Evolutionary conservation across 2,888 invertebrate species (phyloP).

Genomic region (Actias luna): DNA sequence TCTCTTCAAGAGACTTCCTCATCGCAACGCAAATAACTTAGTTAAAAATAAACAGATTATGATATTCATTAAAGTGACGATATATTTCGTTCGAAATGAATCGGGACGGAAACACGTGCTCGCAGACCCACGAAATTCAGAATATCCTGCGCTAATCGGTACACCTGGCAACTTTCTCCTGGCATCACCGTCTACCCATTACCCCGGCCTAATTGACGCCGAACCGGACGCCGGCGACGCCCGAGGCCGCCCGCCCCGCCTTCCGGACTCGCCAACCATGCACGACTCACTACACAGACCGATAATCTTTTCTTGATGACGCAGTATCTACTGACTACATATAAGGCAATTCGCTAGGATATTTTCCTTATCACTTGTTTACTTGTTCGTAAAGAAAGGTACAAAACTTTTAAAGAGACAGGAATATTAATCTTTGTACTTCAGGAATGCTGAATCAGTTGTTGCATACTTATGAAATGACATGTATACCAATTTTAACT

Average conservation of each 20-base stretch:
- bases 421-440: not conserved
- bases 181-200: constrained; percentile 31
- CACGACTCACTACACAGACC: constrained; percentile 72
- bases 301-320: constrained; percentile 80
- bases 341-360: not conserved
- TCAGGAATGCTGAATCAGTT: not conserved
- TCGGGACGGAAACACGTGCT: not conserved
- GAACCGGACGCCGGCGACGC: constrained; percentile 62
- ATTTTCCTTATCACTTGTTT: not conserved
- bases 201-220: constrained; percentile 76
- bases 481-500: no score
- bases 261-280: constrained; percentile 56
- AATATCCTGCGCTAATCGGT: not conserved
- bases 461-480: no score
- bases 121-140: not conserved
- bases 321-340: constrained; percentile 18
- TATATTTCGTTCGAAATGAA: not conserved
- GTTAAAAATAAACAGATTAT: not conserved
- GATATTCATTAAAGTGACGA: not conserved
- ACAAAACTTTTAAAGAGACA: not conserved
- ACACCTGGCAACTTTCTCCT: constrained; percentile 3
- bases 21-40: no score
- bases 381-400: not conserved
- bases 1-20: no score
- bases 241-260: constrained; percentile 67